phyloP scores from a whole-genome alignment of 1,140 invertebrate species.

The Orchestia grillus region DNA sequence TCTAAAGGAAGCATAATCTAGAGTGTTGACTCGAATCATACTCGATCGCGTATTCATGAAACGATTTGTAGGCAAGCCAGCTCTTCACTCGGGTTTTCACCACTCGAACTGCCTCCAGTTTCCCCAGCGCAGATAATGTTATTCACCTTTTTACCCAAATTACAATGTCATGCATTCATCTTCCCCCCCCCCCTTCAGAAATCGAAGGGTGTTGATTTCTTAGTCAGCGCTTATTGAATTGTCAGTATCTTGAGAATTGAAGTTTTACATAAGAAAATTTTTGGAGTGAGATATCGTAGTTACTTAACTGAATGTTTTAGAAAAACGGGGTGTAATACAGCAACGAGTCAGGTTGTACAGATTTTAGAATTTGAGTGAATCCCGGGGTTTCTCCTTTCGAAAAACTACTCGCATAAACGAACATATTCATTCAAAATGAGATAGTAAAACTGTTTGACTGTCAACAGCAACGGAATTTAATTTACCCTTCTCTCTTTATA shows the following conservation, averaged over 20 bases:
- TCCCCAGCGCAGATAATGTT: not conserved
- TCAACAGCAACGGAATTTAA: no score
- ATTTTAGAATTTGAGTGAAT: no score
- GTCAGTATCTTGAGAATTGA: not conserved
- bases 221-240: not conserved
- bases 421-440: no score
- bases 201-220: not conserved
- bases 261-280: no score
- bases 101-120: conserved; percentile 8
- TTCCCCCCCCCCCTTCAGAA: not conserved
- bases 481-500: no score
- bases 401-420: no score
- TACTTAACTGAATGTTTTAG: no score
- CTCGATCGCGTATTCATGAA: conserved; percentile 45
- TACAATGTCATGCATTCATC: not conserved
- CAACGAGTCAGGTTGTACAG: no score
- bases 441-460: no score
- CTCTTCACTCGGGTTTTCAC: not conserved
- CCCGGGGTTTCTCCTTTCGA: no score
- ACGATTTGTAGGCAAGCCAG: conserved; percentile 25
- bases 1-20: conserved; percentile 31
- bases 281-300: no score
- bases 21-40: conserved; percentile 50
- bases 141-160: not conserved
- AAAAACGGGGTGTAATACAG: no score